Evolutionary conservation across 1,140 invertebrate genomes (phyloP), one percentile per base, ranked within the genome.

Genomic region (Dinothrombium tinctorium): DNA sequence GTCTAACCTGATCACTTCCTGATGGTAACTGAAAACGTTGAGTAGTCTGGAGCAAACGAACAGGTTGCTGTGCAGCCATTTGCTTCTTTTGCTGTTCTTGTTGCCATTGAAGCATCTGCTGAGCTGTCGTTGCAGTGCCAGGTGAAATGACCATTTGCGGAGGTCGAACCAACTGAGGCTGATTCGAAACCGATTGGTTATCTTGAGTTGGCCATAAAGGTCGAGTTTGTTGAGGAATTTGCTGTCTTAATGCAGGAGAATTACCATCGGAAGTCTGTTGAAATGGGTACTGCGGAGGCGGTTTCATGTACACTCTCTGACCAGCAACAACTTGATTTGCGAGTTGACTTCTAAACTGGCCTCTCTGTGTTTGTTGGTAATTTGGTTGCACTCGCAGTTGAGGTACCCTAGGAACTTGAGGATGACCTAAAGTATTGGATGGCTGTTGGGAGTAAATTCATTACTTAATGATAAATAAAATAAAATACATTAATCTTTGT

Each of bases 281-380:
- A 32, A 38, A 45, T 20, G 40, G 42, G 31, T 44, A 44, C n/a
- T 42, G 48, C 4, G 43, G 40, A 35, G 45, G 45, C 12, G 45
- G 45, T 33, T 44, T 49, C 33, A 47, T 33, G 25, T 43, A 41
- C 14, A 49, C 43, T n/a, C 28, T 12, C 19, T 43, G 41, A 24
- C 25, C 31, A 38, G 46, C 24, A 4, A 41, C 21, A 28, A 37
- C 24, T 31, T 38, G 40, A n/a, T 47, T 37, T 25, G 41, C 22
- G 14, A 28, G 35, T 37, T 41, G 40, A 20, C 23, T 21, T n/a
- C 24, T 22, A 15, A 25, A 28, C 22, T 39, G 37, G 3, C 22
- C 22, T 25, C 37, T 24, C 7, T 17, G 23, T n/a, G 22, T 15
- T 26, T 29, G 37, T 26, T 29, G 37, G 19, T 26, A 29, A 25